Conservation (phyloP, 2,797 vertebrate species). For the Gymnopithys bicolor region DNA sequence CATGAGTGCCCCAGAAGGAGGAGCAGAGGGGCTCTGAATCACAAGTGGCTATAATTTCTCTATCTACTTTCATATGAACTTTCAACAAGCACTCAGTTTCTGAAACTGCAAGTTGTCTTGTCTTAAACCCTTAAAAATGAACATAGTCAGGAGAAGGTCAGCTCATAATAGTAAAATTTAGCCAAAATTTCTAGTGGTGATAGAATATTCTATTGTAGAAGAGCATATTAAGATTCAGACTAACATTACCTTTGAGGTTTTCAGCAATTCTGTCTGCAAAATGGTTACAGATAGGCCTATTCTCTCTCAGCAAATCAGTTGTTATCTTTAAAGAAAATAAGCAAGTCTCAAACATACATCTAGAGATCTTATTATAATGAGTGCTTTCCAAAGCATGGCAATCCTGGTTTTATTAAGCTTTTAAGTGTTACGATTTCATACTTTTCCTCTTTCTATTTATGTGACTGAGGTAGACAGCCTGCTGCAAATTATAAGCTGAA, state of each 20-base stretch:
- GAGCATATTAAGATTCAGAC: neutral
- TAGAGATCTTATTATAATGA: neutral
- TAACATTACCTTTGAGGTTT: neutral
- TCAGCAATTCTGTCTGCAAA: neutral
- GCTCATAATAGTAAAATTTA: neutral
- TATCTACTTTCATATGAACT: neutral
- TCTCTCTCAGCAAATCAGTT: neutral
- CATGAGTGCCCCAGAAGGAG: neutral
- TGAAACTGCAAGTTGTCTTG: neutral
- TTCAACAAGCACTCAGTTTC: neutral
- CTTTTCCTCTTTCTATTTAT: neutral
- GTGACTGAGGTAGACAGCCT: neutral
- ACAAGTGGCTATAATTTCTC: neutral
- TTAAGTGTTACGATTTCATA: neutral
- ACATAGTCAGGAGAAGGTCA: neutral
- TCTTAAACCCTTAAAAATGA: neutral
- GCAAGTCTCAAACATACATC: neutral
- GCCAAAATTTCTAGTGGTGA: neutral
- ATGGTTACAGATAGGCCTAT: neutral
- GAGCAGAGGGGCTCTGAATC: neutral
- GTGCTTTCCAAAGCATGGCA: neutral
- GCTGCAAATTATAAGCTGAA: neutral
- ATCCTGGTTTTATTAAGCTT: neutral
- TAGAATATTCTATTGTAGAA: neutral
- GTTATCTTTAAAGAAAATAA: neutral